Percentiles rank a stretch among this genome's conserved stretches.
phyloP scores from a whole-genome alignment of 2,888 invertebrate genomes.

The Zaprionus obscuricornis region DNA sequence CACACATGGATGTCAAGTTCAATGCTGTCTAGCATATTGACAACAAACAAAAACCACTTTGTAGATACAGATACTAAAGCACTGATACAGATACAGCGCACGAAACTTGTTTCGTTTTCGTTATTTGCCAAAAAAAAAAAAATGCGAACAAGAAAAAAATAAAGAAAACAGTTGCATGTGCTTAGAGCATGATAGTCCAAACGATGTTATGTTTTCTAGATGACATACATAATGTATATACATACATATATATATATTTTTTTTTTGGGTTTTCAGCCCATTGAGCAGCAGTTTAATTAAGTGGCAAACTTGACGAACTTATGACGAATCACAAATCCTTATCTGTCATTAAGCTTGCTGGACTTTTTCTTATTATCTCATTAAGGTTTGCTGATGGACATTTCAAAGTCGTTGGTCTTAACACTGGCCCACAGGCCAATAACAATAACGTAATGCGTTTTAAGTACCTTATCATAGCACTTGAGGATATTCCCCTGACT shows the following conservation, averaged over 20 bases:
- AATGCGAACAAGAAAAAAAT: not conserved
- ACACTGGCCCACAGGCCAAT: not conserved
- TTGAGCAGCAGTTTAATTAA: too few relatives aligned
- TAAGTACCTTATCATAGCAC: constrained; percentile 41
- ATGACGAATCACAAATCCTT: too few relatives aligned
- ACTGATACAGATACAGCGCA: constrained; percentile 8
- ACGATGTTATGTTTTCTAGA: not conserved
- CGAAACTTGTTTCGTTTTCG: constrained; percentile 22
- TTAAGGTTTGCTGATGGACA: constrained; percentile 32
- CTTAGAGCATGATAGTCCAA: constrained; percentile 18
- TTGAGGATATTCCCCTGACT: constrained; percentile 20
- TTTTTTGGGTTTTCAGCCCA: not conserved
- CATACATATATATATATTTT: not conserved
- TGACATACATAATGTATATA: constrained; percentile 25
- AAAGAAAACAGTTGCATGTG: constrained; percentile 8
- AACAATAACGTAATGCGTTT: constrained; percentile 17
- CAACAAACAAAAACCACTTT: not conserved
- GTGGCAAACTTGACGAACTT: too few relatives aligned
- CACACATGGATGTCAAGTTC: constrained; percentile 30
- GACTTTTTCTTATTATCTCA: constrained; percentile 38
- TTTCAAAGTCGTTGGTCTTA: constrained; percentile 49
- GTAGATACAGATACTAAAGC: not conserved
- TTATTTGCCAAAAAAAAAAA: constrained; percentile 10
- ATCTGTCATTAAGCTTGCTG: constrained; percentile 1
- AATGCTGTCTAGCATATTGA: constrained; percentile 28